A percentile compares a stretch with the other conserved stretches of the same genome.
These are phyloP conservation scores for Rhagoletis pomonella DNA, from an alignment of 1,140 invertebrate species.

Conservation along the genomic window DNA sequence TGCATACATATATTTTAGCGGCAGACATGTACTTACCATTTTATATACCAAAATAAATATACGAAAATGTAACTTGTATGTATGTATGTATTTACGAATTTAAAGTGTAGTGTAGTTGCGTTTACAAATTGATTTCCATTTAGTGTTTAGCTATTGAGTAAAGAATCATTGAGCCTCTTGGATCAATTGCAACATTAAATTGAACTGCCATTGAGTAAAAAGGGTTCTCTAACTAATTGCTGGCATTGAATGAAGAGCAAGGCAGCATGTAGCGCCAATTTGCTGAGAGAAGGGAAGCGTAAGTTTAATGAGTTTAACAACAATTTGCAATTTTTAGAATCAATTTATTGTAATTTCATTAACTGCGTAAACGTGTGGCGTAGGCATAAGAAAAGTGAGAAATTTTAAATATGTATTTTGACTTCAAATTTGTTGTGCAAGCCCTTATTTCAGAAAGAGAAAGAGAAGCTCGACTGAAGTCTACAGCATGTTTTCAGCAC, in stretches of 20 bases:
- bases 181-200: slow-evolving; percentile 50
- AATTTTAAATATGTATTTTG: too few species aligned
- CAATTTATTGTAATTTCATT: too few species aligned
- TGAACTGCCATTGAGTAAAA: slow-evolving; percentile 17
- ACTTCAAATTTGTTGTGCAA: too few species aligned
- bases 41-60: neutral
- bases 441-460: too few species aligned
- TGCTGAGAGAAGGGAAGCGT: neutral
- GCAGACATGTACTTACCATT: neutral
- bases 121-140: slow-evolving; percentile 48
- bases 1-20: neutral
- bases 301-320: too few species aligned
- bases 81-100: neutral
- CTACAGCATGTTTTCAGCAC: too few species aligned
- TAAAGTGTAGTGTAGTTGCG: slow-evolving; percentile 8
- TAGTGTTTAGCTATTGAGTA: slow-evolving; percentile 21
- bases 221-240: slow-evolving; percentile 37
- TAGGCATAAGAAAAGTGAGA: too few species aligned
- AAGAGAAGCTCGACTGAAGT: too few species aligned
- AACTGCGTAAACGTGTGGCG: too few species aligned
- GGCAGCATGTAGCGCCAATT: neutral
- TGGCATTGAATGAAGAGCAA: neutral
- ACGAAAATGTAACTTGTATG: neutral
- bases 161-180: neutral
- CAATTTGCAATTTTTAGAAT: too few species aligned